phyloP scores from a whole-genome alignment of 35 echinoderm and acorn worm genomes.

The Apostichopus californicus region DNA sequence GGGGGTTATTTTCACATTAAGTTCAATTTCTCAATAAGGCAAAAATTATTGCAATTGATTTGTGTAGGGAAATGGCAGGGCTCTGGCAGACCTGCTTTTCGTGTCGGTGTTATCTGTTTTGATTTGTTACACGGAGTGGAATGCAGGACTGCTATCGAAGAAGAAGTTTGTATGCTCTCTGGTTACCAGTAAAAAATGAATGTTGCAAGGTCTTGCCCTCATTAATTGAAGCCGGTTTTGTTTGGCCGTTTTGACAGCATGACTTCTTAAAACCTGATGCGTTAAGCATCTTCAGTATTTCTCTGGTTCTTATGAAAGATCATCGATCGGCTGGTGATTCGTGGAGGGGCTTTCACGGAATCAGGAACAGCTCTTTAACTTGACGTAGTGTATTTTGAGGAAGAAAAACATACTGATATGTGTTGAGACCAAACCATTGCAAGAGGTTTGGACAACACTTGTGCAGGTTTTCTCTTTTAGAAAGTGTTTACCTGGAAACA shows the following conservation, averaged over 20 bases:
- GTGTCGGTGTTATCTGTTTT: background rate
- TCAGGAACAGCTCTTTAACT: too few relatives aligned
- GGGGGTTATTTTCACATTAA: conserved; percentile 43
- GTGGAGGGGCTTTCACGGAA: too few relatives aligned
- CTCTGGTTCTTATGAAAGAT: too few relatives aligned
- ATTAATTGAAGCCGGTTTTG: background rate
- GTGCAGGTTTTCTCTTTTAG: too few relatives aligned
- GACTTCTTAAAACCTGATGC: background rate
- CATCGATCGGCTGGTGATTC: too few relatives aligned
- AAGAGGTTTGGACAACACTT: too few relatives aligned
- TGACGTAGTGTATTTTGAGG: too few relatives aligned
- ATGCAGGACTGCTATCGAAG: background rate
- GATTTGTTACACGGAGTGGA: background rate
- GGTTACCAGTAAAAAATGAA: background rate
- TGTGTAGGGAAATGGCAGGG: conserved; percentile 21
- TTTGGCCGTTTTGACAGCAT: background rate
- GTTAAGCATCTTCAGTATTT: background rate
- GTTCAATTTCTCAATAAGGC: conserved; percentile 54
- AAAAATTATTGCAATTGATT: conserved; percentile 58
- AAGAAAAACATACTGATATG: too few relatives aligned
- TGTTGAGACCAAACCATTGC: too few relatives aligned
- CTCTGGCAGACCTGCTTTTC: background rate
- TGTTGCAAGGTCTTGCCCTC: background rate
- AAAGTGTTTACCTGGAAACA: too few relatives aligned
- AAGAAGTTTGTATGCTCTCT: background rate